Evolutionary conservation across 2,797 vertebrate genomes (phyloP), one percentile per base, ranked within the genome.

Genomic region (Cephalopachus bancanus): DNA sequence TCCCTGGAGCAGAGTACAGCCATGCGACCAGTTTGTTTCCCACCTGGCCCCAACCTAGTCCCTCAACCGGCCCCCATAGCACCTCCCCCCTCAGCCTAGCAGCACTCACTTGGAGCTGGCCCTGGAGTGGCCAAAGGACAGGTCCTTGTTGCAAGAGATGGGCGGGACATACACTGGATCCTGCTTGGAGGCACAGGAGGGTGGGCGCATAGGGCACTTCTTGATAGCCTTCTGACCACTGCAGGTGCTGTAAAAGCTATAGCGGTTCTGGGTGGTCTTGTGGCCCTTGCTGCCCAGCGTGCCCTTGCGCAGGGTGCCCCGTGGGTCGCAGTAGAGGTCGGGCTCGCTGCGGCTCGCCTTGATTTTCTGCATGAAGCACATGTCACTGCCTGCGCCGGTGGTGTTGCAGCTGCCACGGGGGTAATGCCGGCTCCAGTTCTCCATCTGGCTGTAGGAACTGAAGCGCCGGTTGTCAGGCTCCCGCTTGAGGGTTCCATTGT

Each of bases 371-470:
- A 98, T 97, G 69, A 99, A 98, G 98, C 98, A 98, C 97, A 98
- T 98, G 94, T 99, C 98, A 0, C 98, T 99, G 97, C 98, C 98
- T 0, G 98, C 96, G 0, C 98, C 97, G 0, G 98, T 6, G 0
- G 98, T 97, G 88, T 86, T 96, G 55, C 98, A 98, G 86, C 97
- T 11, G 1, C 98, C 97, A 49, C 98, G 98, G 22, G 93, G 78
- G 55, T 98, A 98, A 26, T 98, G 97, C 89, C 97, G 88, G 78
- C 98, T 98, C 98, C 98, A 99, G 95, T 95, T 98, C 75, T 99
- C 99, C 98, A 98, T 98, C 98, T 99, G 99, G 97, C 99, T 99
- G 96, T 99, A 99, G 3, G 99, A 99, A 97, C 99, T 99, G 97
- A 98, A 99, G 89, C 98, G 98, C 60, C 98, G 95, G 96, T 95